Evolutionary conservation across 2,113 vertebrate species (phyloP).

Genomic region (Glareola pratincola): DNA sequence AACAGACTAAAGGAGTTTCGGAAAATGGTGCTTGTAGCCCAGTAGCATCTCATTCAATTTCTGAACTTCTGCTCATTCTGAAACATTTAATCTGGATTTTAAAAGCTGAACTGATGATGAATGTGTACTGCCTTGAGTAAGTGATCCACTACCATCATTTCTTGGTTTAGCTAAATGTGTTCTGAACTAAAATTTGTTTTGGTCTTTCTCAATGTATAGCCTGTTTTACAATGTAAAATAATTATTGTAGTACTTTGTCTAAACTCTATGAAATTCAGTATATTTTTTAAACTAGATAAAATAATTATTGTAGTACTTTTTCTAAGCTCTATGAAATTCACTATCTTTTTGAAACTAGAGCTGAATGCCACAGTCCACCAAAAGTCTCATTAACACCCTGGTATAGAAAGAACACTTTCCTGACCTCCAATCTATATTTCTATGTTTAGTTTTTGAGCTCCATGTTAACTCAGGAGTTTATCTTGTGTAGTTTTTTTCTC

Average conservation of each 20-base stretch:
- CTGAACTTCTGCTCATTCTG: background rate
- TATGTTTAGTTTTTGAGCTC: background rate
- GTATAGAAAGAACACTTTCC: too few relatives aligned
- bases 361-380: background rate
- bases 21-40: background rate
- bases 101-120: background rate
- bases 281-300: background rate
- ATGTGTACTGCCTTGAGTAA: background rate
- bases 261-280: background rate
- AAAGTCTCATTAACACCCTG: background rate
- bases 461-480: background rate
- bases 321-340: background rate
- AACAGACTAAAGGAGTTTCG: background rate
- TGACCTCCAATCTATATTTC: background rate
- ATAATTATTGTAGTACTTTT: background rate
- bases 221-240: background rate
- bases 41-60: background rate
- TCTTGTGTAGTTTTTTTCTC: background rate
- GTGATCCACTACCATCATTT: background rate
- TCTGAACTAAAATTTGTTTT: background rate
- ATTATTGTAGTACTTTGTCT: background rate
- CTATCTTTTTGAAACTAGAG: background rate
- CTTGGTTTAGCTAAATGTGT: background rate
- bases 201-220: background rate
- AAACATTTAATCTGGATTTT: background rate